Percentiles rank a stretch among this genome's conserved stretches.
Evolutionary conservation across 2,797 vertebrate species (phyloP).

Genomic region (Pseudochromis fuscus): DNA sequence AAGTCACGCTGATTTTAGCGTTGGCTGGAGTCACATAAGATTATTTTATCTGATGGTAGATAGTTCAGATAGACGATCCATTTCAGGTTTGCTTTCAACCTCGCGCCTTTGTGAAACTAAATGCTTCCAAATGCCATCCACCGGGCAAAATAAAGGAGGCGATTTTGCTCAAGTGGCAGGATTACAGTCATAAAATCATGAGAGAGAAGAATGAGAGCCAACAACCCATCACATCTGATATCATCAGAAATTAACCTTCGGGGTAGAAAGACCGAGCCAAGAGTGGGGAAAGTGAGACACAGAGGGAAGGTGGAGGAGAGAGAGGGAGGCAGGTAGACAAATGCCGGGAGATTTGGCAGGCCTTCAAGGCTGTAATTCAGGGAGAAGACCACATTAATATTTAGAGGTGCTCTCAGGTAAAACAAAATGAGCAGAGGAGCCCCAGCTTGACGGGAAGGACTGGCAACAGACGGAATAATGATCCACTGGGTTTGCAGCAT

Average conservation of each 20-base stretch:
- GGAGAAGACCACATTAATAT: constrained; percentile 79
- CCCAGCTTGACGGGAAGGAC: constrained; percentile 60
- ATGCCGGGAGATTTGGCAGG: constrained; percentile 71
- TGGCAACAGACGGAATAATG: constrained; percentile 63
- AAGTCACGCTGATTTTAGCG: constrained; percentile 49
- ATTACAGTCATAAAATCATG: constrained; percentile 77
- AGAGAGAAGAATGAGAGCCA: constrained; percentile 76
- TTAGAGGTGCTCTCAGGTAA: constrained; percentile 81
- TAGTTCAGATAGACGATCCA: constrained; percentile 52
- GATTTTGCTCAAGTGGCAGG: constrained; percentile 74
- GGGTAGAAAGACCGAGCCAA: constrained; percentile 70
- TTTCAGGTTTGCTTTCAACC: constrained; percentile 69
- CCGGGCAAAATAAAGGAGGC: constrained; percentile 64
- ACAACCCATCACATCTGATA: constrained; percentile 77
- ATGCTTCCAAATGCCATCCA: constrained; percentile 67
- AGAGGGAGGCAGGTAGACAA: constrained; percentile 67
- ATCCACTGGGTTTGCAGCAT: constrained; percentile 43
- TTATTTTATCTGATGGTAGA: constrained; percentile 52
- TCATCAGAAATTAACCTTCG: constrained; percentile 80
- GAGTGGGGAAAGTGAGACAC: constrained; percentile 58
- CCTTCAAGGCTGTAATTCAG: constrained; percentile 75
- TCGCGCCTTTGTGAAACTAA: constrained; percentile 67
- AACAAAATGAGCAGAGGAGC: constrained; percentile 79
- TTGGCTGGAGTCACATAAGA: constrained; percentile 31
- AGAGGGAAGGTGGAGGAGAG: constrained; percentile 35